Conservation (phyloP, 2,888 invertebrate species). For the Amiota communis region DNA sequence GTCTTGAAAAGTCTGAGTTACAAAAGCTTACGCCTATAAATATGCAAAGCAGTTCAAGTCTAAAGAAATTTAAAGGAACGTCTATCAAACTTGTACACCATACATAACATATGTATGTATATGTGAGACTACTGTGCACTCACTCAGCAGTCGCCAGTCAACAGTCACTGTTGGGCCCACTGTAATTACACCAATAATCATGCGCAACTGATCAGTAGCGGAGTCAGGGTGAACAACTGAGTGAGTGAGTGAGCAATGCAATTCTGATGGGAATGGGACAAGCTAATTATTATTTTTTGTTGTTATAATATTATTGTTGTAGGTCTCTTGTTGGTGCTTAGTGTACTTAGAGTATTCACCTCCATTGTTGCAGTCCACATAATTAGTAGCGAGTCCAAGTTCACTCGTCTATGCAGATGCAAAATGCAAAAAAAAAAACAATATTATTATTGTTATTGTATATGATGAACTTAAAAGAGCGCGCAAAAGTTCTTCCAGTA, state of each 20-base stretch:
- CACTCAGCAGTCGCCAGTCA: background rate
- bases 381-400: background rate
- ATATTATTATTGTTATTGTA: background rate
- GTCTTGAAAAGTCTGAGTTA: background rate
- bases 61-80: slow-evolving; percentile 13
- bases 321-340: background rate
- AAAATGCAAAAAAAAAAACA: slow-evolving; percentile 6
- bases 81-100: background rate
- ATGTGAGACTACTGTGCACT: background rate
- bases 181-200: slow-evolving; percentile 24
- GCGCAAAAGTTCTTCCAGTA: background rate
- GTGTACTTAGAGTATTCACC: too few species aligned
- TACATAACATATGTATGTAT: background rate
- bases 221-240: background rate
- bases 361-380: too few species aligned
- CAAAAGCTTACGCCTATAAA: slow-evolving; percentile 20
- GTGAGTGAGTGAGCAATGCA: background rate
- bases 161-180: background rate
- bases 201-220: slow-evolving; percentile 19
- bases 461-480: slow-evolving; percentile 2
- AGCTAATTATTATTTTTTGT: slow-evolving; percentile 18
- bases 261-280: slow-evolving; percentile 2
- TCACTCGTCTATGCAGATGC: slow-evolving; percentile 22
- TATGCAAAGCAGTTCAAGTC: slow-evolving; percentile 22
- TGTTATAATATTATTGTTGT: background rate